Evolutionary conservation across 1,140 invertebrate genomes (phyloP), one percentile per base, ranked within the genome.

Genomic region (Nebria ingens): DNA sequence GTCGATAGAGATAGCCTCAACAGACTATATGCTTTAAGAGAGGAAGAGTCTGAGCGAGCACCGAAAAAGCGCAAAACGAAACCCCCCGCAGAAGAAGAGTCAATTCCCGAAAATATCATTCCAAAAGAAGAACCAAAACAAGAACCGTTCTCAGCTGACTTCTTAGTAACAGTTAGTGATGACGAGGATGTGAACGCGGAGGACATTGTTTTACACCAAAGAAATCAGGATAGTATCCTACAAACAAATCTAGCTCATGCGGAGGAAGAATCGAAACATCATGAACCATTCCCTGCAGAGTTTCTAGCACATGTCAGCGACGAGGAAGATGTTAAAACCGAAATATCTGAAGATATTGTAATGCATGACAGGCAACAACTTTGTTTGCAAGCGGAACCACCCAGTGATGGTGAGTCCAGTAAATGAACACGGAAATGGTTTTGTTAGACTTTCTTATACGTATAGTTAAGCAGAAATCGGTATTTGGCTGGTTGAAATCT

Each of bases 61-160:
- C 1, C 52, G 29, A 71, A 72, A 55, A 73, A 73, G 56, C 67
- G 69, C 40, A 72, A 71, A 52, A 71, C 68, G 45, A 49, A 54
- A 17, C n/a, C 49, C 4, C n/a, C 21, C 11, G 55, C 51, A n/a
- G 29, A 29, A 17, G 38, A 56, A 2, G 57, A 58, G 4, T 20
- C 34, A 2, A 23, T 52, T 22, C 49, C 51, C 52, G 53, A 58
- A 19, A 56, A 58, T 23, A 42, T 52, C 57, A 1, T 51, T 6
- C 51, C 17, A 34, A 54, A 58, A 19, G 38, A 34, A 34, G 53
- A 58, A 51, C 54, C 54, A 19, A 34, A 25, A 50, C 3, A 56
- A 17, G 51, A 56, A 13, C 11, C 21, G 19, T 21, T 56, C 15
- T 15, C 55, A 2, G 19, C 54, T 13, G 21, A 54, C 51, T 22